Conservation (phyloP, 1,140 invertebrate species). For the Eubasilissa regina region DNA sequence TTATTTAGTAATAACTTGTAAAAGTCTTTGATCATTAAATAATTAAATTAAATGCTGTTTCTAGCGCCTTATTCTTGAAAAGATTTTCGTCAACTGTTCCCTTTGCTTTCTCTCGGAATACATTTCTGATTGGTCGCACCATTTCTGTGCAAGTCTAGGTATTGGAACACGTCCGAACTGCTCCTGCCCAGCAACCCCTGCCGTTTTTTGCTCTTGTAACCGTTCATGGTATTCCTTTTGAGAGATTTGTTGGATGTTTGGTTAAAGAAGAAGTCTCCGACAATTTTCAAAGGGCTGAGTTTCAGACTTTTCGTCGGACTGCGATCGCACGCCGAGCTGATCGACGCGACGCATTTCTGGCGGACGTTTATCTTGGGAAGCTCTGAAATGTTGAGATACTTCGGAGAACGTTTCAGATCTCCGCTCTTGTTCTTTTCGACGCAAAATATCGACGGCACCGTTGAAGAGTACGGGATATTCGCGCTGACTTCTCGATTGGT, state of each 20-base stretch:
- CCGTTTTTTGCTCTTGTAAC: conserved; percentile 42
- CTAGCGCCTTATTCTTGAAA: neutral
- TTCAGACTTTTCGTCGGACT: conserved; percentile 53
- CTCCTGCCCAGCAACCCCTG: conserved; percentile 42
- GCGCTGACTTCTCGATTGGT: neutral
- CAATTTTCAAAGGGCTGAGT: conserved; percentile 54
- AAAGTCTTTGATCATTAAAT: neutral
- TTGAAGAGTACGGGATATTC: conserved; percentile 15
- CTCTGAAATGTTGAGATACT: conserved; percentile 28
- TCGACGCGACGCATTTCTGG: conserved; percentile 14
- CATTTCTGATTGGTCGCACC: conserved; percentile 1
- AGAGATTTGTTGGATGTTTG: conserved; percentile 43
- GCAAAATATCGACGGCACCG: conserved; percentile 21
- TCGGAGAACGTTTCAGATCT: conserved; percentile 39
- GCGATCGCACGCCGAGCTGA: conserved; percentile 21
- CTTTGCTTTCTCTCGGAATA: conserved; percentile 12
- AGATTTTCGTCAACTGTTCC: conserved; percentile 30
- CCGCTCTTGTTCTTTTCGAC: conserved; percentile 14
- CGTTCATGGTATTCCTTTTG: conserved; percentile 42
- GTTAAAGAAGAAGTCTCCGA: conserved; percentile 53
- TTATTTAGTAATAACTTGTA: neutral
- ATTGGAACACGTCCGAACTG: conserved; percentile 52
- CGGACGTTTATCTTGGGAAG: conserved; percentile 1
- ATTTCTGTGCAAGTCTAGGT: conserved; percentile 56
- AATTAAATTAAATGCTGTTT: conserved; percentile 1